Conservation (phyloP, 2,797 vertebrate genomes). For the Rallus crepitans region DNA sequence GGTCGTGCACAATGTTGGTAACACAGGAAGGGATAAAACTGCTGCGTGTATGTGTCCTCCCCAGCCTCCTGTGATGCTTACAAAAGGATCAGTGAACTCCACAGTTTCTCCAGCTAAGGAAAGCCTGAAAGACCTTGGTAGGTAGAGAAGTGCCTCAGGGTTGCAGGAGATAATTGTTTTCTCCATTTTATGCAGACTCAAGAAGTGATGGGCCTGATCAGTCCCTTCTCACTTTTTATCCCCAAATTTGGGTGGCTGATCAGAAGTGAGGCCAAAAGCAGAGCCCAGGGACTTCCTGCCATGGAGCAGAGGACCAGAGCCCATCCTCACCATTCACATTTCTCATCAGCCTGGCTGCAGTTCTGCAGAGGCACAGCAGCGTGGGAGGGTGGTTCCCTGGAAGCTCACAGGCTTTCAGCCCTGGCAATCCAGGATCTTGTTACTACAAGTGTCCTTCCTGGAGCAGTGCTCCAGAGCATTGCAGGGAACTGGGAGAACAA, state of each 20-base stretch:
- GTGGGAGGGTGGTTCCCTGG: neutral
- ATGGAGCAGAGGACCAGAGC: neutral
- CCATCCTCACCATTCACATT: fast-evolving
- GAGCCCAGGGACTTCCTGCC: neutral
- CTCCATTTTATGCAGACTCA: neutral
- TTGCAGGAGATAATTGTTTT: neutral
- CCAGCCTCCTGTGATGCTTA: neutral
- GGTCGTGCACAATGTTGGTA: neutral
- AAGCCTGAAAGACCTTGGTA: neutral
- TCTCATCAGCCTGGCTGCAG: neutral
- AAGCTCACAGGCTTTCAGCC: neutral
- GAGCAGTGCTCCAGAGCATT: neutral
- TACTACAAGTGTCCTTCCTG: neutral
- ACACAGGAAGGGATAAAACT: neutral
- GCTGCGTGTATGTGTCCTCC: neutral
- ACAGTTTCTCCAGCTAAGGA: neutral
- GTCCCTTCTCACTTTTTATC: neutral
- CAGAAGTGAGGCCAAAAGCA: neutral
- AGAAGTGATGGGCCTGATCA: neutral
- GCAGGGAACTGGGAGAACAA: neutral
- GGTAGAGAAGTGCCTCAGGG: neutral
- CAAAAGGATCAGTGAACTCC: neutral
- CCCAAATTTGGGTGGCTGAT: fast-evolving
- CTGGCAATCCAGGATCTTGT: neutral
- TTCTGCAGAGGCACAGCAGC: neutral